Percentiles rank a stretch among this genome's conserved stretches.
These are phyloP conservation scores for Adelphocoris suturalis DNA, from an alignment of 2,888 invertebrate species.

Conservation along the genomic window DNA sequence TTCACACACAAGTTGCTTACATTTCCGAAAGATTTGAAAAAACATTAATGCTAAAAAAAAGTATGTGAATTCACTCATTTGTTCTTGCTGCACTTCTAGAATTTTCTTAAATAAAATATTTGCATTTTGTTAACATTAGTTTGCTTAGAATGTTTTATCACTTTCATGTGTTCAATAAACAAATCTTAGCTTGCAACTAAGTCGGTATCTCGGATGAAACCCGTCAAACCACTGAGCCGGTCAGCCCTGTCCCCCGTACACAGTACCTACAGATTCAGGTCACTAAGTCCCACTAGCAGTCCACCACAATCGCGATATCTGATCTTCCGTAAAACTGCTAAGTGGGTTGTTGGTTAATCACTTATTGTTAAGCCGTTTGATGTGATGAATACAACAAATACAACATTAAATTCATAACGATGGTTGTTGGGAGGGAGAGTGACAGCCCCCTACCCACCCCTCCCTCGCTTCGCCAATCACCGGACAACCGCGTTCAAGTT, in stretches of 20 bases:
- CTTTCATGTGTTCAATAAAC: too few species aligned
- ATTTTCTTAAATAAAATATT: too few species aligned
- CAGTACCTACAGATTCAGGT: not conserved
- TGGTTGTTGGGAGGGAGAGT: not conserved
- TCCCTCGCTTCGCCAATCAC: slow-evolving; percentile 40
- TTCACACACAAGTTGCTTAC: too few species aligned
- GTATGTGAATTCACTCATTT: too few species aligned
- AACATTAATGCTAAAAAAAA: too few species aligned
- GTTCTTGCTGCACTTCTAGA: too few species aligned
- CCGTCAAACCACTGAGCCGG: slow-evolving; percentile 34
- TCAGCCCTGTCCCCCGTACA: not conserved
- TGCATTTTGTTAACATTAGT: too few species aligned
- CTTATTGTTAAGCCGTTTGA: too few species aligned
- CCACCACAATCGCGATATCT: not conserved
- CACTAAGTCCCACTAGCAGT: not conserved
- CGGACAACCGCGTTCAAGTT: not conserved
- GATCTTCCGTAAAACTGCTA: not conserved
- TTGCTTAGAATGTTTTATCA: too few species aligned
- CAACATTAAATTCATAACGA: not conserved
- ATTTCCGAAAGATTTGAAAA: too few species aligned
- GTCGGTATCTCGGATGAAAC: not conserved
- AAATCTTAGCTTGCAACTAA: not conserved
- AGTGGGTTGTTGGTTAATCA: too few species aligned
- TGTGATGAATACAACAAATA: not conserved
- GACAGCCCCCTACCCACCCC: not conserved